phyloP scores from a whole-genome alignment of 1,140 invertebrate genomes.

The Aphelinus atriplicis region DNA sequence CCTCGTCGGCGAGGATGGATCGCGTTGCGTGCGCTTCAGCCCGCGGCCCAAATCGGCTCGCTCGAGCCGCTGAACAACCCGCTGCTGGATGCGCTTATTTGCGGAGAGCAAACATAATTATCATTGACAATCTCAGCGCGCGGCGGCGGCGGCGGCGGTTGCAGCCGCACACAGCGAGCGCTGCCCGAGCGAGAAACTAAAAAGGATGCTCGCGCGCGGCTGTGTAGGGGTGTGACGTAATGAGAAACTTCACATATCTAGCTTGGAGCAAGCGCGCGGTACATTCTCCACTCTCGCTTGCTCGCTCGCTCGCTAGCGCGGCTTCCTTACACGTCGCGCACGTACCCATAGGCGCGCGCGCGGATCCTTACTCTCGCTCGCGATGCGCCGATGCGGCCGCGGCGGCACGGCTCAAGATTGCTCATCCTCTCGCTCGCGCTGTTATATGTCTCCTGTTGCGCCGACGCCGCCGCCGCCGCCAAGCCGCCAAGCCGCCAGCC shows the following conservation, averaged over 20 bases:
- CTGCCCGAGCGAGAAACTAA: conserved; percentile 11
- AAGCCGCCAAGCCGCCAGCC: background rate
- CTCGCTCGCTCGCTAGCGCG: background rate
- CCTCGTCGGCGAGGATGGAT: too few species aligned
- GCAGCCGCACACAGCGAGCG: too few species aligned
- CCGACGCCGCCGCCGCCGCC: background rate
- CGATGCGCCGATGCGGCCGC: background rate
- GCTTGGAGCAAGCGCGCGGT: conserved; percentile 1
- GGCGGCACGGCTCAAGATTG: conserved; percentile 3
- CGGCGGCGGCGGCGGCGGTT: too few species aligned
- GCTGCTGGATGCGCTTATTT: too few species aligned
- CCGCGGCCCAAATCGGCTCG: too few species aligned
- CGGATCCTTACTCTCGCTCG: background rate
- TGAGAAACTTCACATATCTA: conserved; percentile 31
- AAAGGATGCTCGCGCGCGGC: conserved; percentile 4
- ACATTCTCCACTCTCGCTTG: conserved; percentile 21
- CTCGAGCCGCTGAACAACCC: too few species aligned
- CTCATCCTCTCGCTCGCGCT: conserved; percentile 32
- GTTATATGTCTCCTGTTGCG: background rate
- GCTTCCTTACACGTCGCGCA: background rate
- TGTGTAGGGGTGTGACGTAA: conserved; percentile 14
- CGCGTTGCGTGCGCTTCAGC: too few species aligned
- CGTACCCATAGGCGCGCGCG: background rate
- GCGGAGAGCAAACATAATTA: background rate
- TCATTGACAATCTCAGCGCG: background rate